Conservation (phyloP, 37 sponge, comb jelly and placozoan genomes). For the Beroe forskalii region DNA sequence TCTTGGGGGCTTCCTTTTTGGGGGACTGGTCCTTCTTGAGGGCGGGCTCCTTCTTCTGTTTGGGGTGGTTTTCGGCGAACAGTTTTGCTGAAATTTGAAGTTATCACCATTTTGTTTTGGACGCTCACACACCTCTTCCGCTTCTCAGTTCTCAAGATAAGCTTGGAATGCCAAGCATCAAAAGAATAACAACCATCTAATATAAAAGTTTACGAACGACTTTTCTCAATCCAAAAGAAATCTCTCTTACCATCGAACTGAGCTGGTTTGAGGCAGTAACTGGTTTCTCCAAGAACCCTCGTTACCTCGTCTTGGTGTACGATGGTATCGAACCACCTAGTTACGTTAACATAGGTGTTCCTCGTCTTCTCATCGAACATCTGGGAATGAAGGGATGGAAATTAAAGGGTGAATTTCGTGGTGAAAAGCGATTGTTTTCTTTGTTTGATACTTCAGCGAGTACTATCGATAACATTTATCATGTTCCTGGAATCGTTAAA, state of each 20-base stretch:
- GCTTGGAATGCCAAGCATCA: too few relatives aligned
- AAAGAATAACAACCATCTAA: too few relatives aligned
- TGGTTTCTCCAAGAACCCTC: not conserved
- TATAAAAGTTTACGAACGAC: too few relatives aligned
- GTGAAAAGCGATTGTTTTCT: not conserved
- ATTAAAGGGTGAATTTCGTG: too few relatives aligned
- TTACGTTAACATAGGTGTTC: slow-evolving; percentile 3
- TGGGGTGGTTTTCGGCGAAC: slow-evolving; percentile 40
- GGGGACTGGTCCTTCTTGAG: not conserved
- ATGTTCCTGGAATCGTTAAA: too few relatives aligned
- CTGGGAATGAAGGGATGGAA: not conserved
- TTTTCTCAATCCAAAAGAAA: too few relatives aligned
- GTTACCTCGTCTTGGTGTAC: slow-evolving; percentile 51
- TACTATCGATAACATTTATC: too few relatives aligned
- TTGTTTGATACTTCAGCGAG: too few relatives aligned
- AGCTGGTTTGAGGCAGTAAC: slow-evolving; percentile 37
- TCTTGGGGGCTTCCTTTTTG: slow-evolving; percentile 42
- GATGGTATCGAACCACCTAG: slow-evolving; percentile 49
- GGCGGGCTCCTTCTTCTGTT: not conserved
- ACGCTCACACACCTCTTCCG: too few relatives aligned
- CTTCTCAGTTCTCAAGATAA: too few relatives aligned
- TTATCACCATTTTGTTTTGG: too few relatives aligned
- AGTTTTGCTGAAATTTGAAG: slow-evolving; percentile 62
- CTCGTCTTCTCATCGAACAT: slow-evolving; percentile 1
- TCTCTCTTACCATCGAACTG: slow-evolving; percentile 64